A percentile compares a stretch with the other conserved stretches of the same genome.
phyloP scores from a whole-genome alignment of 2,797 vertebrate genomes.

The Sebastes goodei region DNA sequence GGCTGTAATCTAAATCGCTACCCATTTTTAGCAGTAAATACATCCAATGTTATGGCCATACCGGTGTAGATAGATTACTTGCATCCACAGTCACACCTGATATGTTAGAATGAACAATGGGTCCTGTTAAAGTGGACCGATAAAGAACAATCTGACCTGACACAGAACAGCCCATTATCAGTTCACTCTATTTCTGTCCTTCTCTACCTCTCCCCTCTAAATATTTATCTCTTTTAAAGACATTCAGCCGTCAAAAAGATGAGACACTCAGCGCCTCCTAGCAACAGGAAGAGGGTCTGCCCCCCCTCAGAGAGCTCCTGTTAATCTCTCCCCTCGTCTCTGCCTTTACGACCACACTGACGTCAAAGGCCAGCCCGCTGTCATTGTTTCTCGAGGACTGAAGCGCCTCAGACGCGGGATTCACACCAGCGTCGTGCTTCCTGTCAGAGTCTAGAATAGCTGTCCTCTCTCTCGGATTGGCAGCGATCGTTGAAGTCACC shows the following conservation, averaged over 20 bases:
- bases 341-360: constrained; percentile 62
- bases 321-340: constrained; percentile 59
- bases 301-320: constrained; percentile 50
- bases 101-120: neutral
- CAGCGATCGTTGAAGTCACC: constrained; percentile 56
- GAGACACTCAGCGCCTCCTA: constrained; percentile 48
- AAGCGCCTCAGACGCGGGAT: constrained; percentile 47
- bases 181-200: constrained; percentile 31
- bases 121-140: neutral
- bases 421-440: constrained; percentile 61
- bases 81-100: neutral
- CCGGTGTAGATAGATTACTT: neutral
- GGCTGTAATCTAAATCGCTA: neutral
- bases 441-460: constrained; percentile 63
- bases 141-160: constrained; percentile 25
- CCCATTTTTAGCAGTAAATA: neutral
- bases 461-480: constrained; percentile 19
- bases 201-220: constrained; percentile 8
- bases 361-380: constrained; percentile 60
- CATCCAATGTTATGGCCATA: neutral
- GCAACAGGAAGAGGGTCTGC: constrained; percentile 63
- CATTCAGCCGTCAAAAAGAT: constrained; percentile 53
- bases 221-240: constrained; percentile 41
- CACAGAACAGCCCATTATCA: constrained; percentile 30
- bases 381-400: constrained; percentile 64